Evolutionary conservation across 92 coral and sea anemone species (phyloP).

Genomic region (Chrysogorgia sp.): DNA sequence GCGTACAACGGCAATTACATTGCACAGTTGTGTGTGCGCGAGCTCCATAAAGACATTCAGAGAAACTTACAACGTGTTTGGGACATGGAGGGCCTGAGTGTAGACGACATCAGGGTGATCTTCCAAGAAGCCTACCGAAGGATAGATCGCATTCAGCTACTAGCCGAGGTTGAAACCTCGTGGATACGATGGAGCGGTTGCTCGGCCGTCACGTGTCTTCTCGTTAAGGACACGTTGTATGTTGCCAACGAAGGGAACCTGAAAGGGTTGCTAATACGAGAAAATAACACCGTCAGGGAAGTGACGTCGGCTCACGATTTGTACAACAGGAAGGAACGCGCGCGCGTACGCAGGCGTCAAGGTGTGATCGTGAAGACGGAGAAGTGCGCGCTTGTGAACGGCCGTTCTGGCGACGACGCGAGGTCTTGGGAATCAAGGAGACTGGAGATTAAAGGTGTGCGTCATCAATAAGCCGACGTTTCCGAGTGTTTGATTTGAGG

Average conservation of each 20-base stretch:
- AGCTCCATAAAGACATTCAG: slow-evolving; percentile 73
- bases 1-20: slow-evolving; percentile 86
- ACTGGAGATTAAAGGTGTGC: slow-evolving; percentile 75
- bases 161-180: slow-evolving; percentile 74
- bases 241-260: slow-evolving; percentile 88
- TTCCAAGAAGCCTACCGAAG: slow-evolving; percentile 70
- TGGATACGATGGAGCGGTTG: slow-evolving; percentile 95
- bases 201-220: slow-evolving; percentile 93
- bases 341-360: slow-evolving; percentile 79
- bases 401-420: slow-evolving; percentile 89
- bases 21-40: slow-evolving; percentile 74
- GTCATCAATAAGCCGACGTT: slow-evolving; percentile 83
- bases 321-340: slow-evolving; percentile 87
- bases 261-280: slow-evolving; percentile 79
- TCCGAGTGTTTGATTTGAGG: slow-evolving; percentile 58
- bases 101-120: slow-evolving; percentile 57
- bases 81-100: slow-evolving; percentile 38
- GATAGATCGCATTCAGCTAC: slow-evolving; percentile 67
- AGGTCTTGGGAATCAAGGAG: slow-evolving; percentile 97
- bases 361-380: slow-evolving; percentile 92
- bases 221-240: slow-evolving; percentile 71
- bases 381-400: slow-evolving; percentile 89
- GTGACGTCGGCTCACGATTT: slow-evolving; percentile 88
- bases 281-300: slow-evolving; percentile 71
- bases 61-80: slow-evolving; percentile 60